phyloP scores from a whole-genome alignment of 2,888 invertebrate species.

The Biston stratarius region DNA sequence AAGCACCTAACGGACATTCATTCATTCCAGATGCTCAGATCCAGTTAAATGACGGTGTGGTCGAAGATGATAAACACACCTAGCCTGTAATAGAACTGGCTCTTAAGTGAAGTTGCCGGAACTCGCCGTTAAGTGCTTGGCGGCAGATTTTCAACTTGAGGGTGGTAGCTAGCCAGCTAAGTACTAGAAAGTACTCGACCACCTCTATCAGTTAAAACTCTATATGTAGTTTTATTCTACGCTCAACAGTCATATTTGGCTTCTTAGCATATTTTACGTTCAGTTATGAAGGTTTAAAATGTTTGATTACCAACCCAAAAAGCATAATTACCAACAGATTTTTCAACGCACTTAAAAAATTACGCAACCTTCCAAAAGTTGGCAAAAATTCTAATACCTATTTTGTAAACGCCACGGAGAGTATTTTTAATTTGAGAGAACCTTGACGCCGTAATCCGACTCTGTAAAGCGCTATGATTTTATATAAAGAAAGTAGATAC shows the following conservation, averaged over 20 bases:
- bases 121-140: too few species aligned
- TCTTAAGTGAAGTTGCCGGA: too few species aligned
- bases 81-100: too few species aligned
- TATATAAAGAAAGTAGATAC: constrained; percentile 4
- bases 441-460: constrained; percentile 28
- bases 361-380: constrained; percentile 18
- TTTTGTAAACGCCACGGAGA: constrained; percentile 24
- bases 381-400: constrained; percentile 15
- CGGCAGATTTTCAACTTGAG: too few species aligned
- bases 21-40: too few species aligned
- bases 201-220: too few species aligned
- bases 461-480: constrained; percentile 7
- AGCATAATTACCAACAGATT: constrained; percentile 10
- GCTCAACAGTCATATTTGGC: not conserved
- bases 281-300: not conserved
- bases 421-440: constrained; percentile 47
- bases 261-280: too few species aligned
- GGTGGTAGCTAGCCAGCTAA: too few species aligned
- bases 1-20: too few species aligned
- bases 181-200: too few species aligned
- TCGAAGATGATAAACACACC: too few species aligned
- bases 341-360: constrained; percentile 10
- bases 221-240: not conserved
- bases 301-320: not conserved
- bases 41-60: too few species aligned